These are phyloP conservation scores for Ridgeia piscesae DNA, from an alignment of 1,140 invertebrate species.

Conservation along the genomic window DNA sequence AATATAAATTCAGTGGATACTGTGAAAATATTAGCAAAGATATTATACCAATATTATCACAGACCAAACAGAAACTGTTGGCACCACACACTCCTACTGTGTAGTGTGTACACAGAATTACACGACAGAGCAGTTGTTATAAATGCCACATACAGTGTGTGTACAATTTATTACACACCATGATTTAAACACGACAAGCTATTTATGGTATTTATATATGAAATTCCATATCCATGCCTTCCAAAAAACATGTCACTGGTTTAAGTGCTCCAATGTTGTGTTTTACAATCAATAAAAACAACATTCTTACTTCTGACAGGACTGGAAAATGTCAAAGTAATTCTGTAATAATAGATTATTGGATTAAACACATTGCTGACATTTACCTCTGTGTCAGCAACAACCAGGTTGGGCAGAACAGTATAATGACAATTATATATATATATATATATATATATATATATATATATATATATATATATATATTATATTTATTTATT, in stretches of 20 bases:
- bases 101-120: background rate
- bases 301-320: background rate
- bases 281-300: background rate
- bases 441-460: background rate
- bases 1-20: background rate
- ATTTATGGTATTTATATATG: background rate
- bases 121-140: background rate
- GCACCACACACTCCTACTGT: background rate
- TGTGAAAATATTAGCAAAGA: background rate
- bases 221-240: background rate
- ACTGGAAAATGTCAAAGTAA: slow-evolving; percentile 6
- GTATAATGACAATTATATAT: too few species aligned
- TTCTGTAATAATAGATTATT: background rate
- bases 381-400: background rate
- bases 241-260: background rate
- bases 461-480: background rate
- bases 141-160: background rate
- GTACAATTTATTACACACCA: background rate
- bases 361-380: background rate
- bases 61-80: background rate
- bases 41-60: background rate
- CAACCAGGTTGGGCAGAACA: background rate
- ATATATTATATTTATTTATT: background rate
- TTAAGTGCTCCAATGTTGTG: background rate
- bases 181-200: background rate